Conservation (phyloP, 2,888 invertebrate genomes). For the Portevinia maculata region DNA sequence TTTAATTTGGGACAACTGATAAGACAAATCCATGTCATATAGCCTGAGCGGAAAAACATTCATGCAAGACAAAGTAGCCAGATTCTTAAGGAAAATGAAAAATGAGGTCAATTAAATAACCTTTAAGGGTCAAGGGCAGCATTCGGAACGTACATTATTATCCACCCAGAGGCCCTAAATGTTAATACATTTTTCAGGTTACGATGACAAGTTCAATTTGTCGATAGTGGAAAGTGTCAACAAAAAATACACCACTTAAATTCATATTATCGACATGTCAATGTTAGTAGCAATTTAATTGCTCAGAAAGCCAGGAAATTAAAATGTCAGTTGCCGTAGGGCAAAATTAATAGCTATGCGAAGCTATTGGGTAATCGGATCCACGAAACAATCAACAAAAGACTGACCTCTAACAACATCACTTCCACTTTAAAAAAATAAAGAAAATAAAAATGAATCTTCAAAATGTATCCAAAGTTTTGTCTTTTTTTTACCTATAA, state of each 20-base stretch:
- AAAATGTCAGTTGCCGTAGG: slow-evolving; percentile 1
- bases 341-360: slow-evolving; percentile 10
- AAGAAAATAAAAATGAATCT: slow-evolving; percentile 2
- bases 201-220: neutral
- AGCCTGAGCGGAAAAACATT: neutral
- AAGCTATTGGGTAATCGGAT: slow-evolving; percentile 13
- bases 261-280: neutral
- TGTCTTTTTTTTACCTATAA: slow-evolving; percentile 1
- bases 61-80: neutral
- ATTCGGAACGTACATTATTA: neutral
- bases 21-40: neutral
- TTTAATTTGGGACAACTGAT: neutral
- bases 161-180: neutral
- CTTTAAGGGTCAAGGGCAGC: slow-evolving; percentile 7
- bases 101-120: neutral
- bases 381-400: slow-evolving; percentile 6
- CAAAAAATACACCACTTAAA: neutral
- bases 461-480: slow-evolving; percentile 17
- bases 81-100: neutral
- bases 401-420: slow-evolving; percentile 32
- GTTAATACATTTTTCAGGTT: neutral
- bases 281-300: neutral
- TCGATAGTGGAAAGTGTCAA: neutral
- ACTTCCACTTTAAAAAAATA: slow-evolving; percentile 19
- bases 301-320: slow-evolving; percentile 5